phyloP scores from a whole-genome alignment of 2,888 invertebrate genomes.

The Acleris laterana region DNA sequence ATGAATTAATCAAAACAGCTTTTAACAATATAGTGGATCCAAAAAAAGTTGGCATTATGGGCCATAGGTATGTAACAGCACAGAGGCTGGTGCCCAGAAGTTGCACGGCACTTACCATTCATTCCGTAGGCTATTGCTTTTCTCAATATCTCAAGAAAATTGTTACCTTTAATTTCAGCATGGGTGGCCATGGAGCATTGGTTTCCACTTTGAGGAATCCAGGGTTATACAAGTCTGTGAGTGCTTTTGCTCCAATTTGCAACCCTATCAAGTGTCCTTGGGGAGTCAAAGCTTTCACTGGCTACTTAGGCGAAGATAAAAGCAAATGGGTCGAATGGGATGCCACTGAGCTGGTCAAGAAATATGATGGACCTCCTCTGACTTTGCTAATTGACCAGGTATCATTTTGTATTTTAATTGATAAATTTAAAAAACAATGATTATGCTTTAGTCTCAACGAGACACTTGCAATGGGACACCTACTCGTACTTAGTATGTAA shows the following conservation, averaged over 20 bases:
- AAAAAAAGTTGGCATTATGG: conserved; percentile 90
- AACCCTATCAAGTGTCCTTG: conserved; percentile 94
- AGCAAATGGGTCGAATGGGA: conserved; percentile 94
- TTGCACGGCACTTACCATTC: too few relatives aligned
- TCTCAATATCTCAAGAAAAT: neutral
- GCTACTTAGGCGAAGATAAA: conserved; percentile 90
- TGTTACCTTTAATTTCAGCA: conserved; percentile 84
- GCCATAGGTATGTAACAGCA: conserved; percentile 86
- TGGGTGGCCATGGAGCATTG: conserved; percentile 99
- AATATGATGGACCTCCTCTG: conserved; percentile 92
- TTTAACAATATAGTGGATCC: conserved; percentile 84
- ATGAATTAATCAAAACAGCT: conserved; percentile 88
- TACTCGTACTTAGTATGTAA: too few relatives aligned
- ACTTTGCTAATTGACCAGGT: conserved; percentile 96
- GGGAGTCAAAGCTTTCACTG: conserved; percentile 94
- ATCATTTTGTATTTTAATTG: conserved; percentile 30
- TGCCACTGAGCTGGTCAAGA: conserved; percentile 91
- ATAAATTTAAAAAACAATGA: too few relatives aligned
- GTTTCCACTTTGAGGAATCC: conserved; percentile 96
- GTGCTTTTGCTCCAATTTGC: conserved; percentile 97
- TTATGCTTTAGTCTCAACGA: too few relatives aligned
- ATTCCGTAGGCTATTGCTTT: too few relatives aligned
- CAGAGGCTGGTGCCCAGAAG: neutral
- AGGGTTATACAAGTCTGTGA: conserved; percentile 93
- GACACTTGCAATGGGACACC: too few relatives aligned